Evolutionary conservation across 2,113 vertebrate species (phyloP).

Genomic region (Picathartes gymnocephalus): DNA sequence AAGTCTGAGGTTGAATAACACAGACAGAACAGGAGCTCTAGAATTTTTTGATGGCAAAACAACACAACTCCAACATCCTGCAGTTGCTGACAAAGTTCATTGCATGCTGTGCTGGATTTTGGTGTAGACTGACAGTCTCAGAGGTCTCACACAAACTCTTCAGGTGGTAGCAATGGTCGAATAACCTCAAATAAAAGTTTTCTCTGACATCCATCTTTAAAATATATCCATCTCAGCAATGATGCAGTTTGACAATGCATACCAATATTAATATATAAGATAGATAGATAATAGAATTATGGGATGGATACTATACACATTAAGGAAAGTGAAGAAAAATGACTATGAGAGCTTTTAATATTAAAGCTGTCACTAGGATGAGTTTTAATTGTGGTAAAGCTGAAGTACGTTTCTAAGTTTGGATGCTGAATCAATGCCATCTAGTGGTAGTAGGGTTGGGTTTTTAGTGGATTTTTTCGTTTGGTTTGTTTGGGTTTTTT

Average conservation of each 20-base stretch:
- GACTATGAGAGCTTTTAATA: neutral
- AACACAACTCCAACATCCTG: neutral
- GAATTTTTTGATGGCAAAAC: neutral
- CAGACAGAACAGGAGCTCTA: neutral
- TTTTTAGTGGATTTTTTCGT: rapidly evolving
- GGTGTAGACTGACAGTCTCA: neutral
- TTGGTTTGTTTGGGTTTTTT: neutral
- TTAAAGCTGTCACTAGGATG: neutral
- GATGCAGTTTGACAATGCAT: neutral
- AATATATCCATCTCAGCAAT: neutral
- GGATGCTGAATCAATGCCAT: conserved; percentile 68
- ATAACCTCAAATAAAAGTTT: neutral
- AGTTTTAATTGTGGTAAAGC: neutral
- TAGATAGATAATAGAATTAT: neutral
- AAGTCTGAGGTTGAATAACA: neutral
- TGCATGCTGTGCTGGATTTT: neutral
- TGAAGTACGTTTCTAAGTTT: neutral
- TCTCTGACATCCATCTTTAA: neutral
- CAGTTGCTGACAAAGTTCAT: neutral
- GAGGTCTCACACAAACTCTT: neutral
- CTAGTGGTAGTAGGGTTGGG: conserved; percentile 57
- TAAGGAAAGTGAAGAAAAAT: neutral
- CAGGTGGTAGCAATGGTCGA: neutral
- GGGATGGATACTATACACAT: neutral
- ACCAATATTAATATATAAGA: neutral